Evolutionary conservation across 2,888 invertebrate species (phyloP), one percentile per base, ranked within the genome.

Genomic region (Synanthedon tipuliformis): DNA sequence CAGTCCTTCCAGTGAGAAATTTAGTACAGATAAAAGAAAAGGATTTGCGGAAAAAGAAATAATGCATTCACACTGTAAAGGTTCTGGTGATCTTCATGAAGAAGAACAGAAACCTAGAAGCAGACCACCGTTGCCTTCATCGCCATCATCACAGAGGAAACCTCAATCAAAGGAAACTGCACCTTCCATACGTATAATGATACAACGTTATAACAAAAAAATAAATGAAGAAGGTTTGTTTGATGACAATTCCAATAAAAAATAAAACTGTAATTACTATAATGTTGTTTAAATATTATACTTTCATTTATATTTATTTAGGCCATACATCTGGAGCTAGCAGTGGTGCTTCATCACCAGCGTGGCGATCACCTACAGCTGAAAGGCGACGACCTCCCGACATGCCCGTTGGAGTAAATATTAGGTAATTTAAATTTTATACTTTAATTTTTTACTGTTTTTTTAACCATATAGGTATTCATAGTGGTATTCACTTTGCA

Each of bases 131-230:
- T 70, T 92, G 8, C 91, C 91, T 3, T 77, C 85, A 49, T 92
- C 92, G 0, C 91, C 91, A 11, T 87, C 88, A n/a, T 79, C 89
- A 15, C 89, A 90, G 63, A 74, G 87, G 40, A 85, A 84, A 56
- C 82, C 82, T 11, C 78, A 86, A 15, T 66, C 82, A 1, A 92
- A 92, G 64, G 92, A 92, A 66, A 90, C 92, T 15, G 90, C 92
- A 1, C 92, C 93, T 0, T 91, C 91, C 49, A 92, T 93, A 48
- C 79, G 90, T 50, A 88, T 92, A 53, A 93, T 93, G 92, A 90
- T 93, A 64, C 92, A 91, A 50, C 88, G 90, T 59, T 92, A 92
- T 63, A 91, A 92, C 66, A 90, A 90, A 71, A 90, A 90, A 65
- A 80, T 91, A 52, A 87, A 87, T 56, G 89, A 90, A 73, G 89